A percentile compares a stretch with the other conserved stretches of the same genome.
Evolutionary conservation across 2,113 vertebrate genomes (phyloP).

Genomic region (Anseranas semipalmata): DNA sequence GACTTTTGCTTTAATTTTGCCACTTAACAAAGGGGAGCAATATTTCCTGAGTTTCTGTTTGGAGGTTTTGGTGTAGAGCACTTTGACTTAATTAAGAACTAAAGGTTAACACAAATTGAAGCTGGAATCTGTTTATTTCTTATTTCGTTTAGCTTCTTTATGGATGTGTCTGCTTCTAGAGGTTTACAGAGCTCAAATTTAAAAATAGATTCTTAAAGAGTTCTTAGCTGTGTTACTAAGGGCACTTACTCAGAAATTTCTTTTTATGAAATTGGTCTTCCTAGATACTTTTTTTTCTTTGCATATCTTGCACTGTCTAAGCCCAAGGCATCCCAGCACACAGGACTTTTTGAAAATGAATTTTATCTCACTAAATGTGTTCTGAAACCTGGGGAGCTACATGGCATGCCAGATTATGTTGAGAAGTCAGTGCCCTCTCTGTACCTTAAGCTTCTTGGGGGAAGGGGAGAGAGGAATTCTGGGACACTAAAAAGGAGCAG

Average conservation of each 20-base stretch:
- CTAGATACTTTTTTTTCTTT: background rate
- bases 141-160: background rate
- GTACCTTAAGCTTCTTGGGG: background rate
- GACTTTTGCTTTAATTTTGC: background rate
- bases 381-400: background rate
- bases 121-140: background rate
- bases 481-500: no score
- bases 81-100: background rate
- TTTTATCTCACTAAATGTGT: background rate
- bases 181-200: background rate
- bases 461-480: background rate
- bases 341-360: background rate
- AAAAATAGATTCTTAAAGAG: background rate
- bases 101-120: background rate
- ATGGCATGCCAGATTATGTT: background rate
- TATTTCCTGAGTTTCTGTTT: background rate
- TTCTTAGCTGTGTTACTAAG: background rate
- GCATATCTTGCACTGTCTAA: background rate
- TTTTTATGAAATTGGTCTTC: background rate
- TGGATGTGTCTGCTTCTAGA: background rate
- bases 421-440: background rate
- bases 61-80: background rate
- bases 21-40: fast-evolving
- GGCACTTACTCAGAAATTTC: background rate
- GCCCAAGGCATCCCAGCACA: background rate